A percentile compares a stretch with the other conserved stretches of the same genome.
Conservation (phyloP, 2,888 invertebrate species). For the Halocaridina rubra region DNA sequence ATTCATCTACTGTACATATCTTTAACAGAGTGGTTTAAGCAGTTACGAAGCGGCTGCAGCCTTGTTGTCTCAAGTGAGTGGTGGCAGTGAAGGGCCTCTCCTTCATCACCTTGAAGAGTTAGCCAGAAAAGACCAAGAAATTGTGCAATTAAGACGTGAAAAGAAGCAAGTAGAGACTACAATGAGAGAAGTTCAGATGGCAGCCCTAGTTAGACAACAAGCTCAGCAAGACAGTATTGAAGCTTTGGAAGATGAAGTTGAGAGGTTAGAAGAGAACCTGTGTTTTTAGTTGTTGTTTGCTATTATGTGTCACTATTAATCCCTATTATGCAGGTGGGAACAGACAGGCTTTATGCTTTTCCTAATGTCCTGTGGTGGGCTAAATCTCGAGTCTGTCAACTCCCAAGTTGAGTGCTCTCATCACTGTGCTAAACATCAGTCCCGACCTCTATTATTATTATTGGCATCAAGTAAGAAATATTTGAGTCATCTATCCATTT, state of each 20-base stretch:
- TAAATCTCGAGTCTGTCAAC: no score
- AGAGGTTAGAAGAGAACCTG: constrained; percentile 61
- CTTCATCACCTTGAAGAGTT: constrained; percentile 60
- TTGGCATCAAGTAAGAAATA: no score
- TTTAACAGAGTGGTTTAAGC: constrained; percentile 29
- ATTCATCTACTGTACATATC: no score
- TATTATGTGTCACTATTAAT: no score
- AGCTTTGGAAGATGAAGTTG: constrained; percentile 72
- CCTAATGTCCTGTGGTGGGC: no score
- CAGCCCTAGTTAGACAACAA: constrained; percentile 68
- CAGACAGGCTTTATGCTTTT: no score
- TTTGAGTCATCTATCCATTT: no score
- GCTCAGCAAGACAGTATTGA: constrained; percentile 72
- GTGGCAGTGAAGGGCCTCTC: constrained; percentile 61
- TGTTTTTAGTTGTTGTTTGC: no score
- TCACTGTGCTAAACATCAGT: no score
- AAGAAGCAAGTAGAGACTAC: constrained; percentile 74
- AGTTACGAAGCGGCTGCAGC: constrained; percentile 50
- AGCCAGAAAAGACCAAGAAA: constrained; percentile 77
- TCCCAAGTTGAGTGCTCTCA: no score
- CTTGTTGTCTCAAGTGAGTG: constrained; percentile 62
- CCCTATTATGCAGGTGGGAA: neutral
- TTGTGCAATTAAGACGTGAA: constrained; percentile 78
- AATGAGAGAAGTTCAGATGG: constrained; percentile 72
- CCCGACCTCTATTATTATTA: no score